Evolutionary conservation across 2,888 invertebrate genomes (phyloP), one percentile per base, ranked within the genome.

Genomic region (Synergus umbraculus): DNA sequence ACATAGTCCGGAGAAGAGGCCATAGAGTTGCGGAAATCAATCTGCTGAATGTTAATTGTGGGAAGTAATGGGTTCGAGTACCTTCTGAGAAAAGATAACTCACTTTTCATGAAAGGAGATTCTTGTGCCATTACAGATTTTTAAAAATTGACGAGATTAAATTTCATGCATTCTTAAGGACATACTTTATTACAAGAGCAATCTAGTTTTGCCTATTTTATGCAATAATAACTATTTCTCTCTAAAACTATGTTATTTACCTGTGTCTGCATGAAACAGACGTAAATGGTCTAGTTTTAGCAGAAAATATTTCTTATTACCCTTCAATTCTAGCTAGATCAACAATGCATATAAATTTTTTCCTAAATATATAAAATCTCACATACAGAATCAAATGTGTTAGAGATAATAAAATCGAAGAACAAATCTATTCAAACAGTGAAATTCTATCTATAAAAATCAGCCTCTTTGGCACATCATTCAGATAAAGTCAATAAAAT

Each of bases 11-110:
- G 7, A 69, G 69, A 69, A 69, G 49, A 46, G 29, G 69, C 37
- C 46, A 46, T 49, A 49, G 22, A 44, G 46, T 69, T 46, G 44
- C 18, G 49, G 49, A 69, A 49, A 69, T 69, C 37, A 69, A 69
- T n/a, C 37, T 29, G 49, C 29, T 69, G 49, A 63, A 29, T 7
- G 63, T 63, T 13, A 63, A 63, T 22, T 63, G 4, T 5, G 63
- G 22, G 12, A 63, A 5, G 12, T 63, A 29, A 63, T 63, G 63
- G 13, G 63, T 63, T 63, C 29, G 22, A 63, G 63, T 3, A 63
- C 63, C 63, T 63, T 63, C 63, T 29, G 29, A 63, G 63, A 63
- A 63, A 29, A 63, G 63, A 63, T 63, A 29, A 63, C 13, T 22
- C 22, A 22, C 13, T 22, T 63, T 63, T 63, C 29, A 63, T 63